Conservation (phyloP, 1,140 invertebrate species). For the Ditylenchus dipsaci region DNA sequence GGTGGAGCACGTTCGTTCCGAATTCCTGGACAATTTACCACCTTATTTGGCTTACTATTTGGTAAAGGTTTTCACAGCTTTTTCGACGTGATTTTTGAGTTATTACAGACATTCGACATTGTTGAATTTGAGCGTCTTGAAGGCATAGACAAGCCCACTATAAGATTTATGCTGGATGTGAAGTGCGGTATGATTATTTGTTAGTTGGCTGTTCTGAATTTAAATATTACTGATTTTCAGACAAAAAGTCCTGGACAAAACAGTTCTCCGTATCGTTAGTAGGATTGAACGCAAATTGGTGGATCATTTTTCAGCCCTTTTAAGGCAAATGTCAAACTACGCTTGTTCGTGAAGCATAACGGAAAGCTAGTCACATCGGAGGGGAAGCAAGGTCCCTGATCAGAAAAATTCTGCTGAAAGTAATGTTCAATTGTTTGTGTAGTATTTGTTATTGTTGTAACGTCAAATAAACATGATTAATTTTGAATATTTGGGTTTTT, state of each 20-base stretch:
- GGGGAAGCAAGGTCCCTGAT: too few species aligned
- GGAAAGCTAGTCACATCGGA: background rate
- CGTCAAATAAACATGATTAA: too few species aligned
- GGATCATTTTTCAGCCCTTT: background rate
- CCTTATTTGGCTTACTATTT: conserved; percentile 27
- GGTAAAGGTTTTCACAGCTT: background rate
- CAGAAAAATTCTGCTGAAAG: too few species aligned
- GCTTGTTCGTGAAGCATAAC: conserved; percentile 2
- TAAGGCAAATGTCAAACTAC: conserved; percentile 2
- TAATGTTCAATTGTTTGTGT: too few species aligned
- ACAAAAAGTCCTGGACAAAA: conserved; percentile 4
- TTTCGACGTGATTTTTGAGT: conserved; percentile 6
- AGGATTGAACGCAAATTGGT: background rate
- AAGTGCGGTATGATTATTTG: background rate
- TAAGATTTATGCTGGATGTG: background rate
- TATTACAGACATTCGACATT: conserved; percentile 19
- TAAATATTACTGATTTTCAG: background rate
- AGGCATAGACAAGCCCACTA: background rate
- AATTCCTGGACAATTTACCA: conserved; percentile 29
- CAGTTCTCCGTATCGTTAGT: background rate
- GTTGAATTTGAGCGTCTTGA: background rate
- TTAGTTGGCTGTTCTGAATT: too few species aligned
- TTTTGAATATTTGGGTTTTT: too few species aligned
- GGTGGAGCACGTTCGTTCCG: conserved; percentile 40
- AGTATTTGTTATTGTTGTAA: too few species aligned